Evolutionary conservation across 2,797 vertebrate species (phyloP).

Genomic region (Alca torda): DNA sequence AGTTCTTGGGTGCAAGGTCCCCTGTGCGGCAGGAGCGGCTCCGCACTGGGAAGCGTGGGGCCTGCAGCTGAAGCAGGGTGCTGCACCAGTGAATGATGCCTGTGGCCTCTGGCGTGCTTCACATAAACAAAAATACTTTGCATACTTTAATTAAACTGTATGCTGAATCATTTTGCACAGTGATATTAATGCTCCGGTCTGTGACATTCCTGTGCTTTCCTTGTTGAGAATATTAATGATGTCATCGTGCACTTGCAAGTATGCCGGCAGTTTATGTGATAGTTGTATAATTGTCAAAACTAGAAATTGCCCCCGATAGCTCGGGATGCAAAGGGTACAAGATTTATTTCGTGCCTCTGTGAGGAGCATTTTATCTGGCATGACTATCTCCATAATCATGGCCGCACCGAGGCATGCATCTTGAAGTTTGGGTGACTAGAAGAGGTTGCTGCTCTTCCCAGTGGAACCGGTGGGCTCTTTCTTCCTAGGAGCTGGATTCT

Average conservation of each 20-base stretch:
- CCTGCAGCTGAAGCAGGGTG: not conserved
- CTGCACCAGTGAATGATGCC: not conserved
- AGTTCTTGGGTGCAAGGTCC: rapidly evolving
- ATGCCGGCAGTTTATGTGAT: not conserved
- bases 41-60: rapidly evolving
- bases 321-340: not conserved
- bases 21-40: not conserved
- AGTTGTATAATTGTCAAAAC: not conserved
- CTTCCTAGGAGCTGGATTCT: not conserved
- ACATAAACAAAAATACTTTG: not conserved
- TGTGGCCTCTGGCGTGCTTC: not conserved
- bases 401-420: not conserved
- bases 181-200: not conserved
- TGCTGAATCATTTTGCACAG: not conserved
- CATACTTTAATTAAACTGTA: not conserved
- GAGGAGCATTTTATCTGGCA: not conserved
- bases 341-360: not conserved
- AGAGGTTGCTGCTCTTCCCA: not conserved
- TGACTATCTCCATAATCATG: rapidly evolving
- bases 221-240: not conserved
- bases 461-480: not conserved
- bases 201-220: not conserved
- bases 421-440: not conserved
- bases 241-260: not conserved
- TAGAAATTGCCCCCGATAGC: not conserved